phyloP scores from a whole-genome alignment of 1,140 invertebrate genomes.

The Papilio machaon region DNA sequence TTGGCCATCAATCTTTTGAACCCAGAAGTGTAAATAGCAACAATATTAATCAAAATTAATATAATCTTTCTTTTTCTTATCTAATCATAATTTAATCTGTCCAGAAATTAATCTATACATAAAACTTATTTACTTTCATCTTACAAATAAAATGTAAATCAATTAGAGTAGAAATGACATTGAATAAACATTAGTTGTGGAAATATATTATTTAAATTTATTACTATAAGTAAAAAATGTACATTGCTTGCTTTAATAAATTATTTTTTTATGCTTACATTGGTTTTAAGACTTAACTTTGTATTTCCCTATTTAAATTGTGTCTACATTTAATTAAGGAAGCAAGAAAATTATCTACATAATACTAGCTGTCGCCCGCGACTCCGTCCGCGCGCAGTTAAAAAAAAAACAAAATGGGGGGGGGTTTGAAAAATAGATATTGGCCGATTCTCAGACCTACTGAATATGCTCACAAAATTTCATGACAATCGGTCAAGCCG shows the following conservation, averaged over 20 bases:
- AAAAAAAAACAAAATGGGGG: no score
- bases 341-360: background rate
- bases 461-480: no score
- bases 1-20: background rate
- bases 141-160: background rate
- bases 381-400: no score
- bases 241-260: background rate
- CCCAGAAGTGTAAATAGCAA: background rate
- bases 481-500: no score
- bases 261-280: background rate
- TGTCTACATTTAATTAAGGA: background rate
- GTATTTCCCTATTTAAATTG: background rate
- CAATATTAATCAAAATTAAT: conserved; percentile 1
- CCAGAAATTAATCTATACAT: background rate
- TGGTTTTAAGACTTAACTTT: background rate
- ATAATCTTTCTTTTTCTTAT: background rate
- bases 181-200: background rate
- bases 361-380: no score
- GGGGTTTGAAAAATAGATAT: no score
- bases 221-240: background rate
- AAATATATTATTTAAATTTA: background rate
- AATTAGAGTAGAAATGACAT: background rate
- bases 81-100: background rate
- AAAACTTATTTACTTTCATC: background rate
- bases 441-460: no score